Evolutionary conservation across 1,140 invertebrate genomes (phyloP).

Genomic region (Eupristina koningsbergeri): DNA sequence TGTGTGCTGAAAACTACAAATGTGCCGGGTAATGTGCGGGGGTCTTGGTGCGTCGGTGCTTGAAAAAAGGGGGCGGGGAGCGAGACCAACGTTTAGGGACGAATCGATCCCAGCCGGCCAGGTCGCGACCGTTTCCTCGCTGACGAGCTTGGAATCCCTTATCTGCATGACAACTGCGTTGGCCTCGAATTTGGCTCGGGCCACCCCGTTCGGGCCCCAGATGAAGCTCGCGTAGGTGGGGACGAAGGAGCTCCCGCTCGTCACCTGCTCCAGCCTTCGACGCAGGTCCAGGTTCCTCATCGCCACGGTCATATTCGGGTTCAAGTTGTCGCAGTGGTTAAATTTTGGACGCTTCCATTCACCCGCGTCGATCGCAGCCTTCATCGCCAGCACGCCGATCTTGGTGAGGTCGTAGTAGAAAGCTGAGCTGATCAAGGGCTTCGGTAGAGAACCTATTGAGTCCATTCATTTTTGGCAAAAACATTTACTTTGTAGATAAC

Average conservation of each 20-base stretch:
- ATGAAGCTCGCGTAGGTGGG: constrained; percentile 63
- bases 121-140: constrained; percentile 55
- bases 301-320: constrained; percentile 77
- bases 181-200: constrained; percentile 62
- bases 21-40: not conserved
- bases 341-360: constrained; percentile 82
- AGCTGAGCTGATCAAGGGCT: constrained; percentile 75
- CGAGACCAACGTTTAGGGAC: constrained; percentile 57
- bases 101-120: constrained; percentile 63
- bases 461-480: too few species aligned
- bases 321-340: constrained; percentile 84
- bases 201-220: constrained; percentile 65
- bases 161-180: constrained; percentile 60
- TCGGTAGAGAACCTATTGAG: constrained; percentile 49
- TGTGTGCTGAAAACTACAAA: not conserved
- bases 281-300: constrained; percentile 77
- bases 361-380: constrained; percentile 78
- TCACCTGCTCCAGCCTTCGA: constrained; percentile 72
- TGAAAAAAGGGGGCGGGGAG: not conserved
- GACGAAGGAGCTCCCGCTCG: constrained; percentile 52
- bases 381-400: constrained; percentile 82
- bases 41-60: not conserved
- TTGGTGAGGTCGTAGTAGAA: constrained; percentile 90
- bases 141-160: constrained; percentile 54
- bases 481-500: too few species aligned